Evolutionary conservation across 2,888 invertebrate species (phyloP).

Genomic region (Harpagoxenus sublaevis): DNA sequence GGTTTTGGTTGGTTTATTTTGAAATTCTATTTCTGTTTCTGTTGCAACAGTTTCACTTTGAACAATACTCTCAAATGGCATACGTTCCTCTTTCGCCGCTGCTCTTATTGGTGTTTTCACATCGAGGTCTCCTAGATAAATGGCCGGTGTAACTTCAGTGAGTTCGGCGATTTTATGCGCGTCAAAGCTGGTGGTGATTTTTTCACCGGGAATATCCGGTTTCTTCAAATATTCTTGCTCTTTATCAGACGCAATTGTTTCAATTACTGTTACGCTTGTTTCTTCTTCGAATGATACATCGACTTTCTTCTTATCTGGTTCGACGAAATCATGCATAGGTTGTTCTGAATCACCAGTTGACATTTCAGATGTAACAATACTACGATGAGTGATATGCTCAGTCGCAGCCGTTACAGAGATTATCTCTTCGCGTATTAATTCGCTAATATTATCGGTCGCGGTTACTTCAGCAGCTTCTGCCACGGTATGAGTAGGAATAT

Average conservation of each 20-base stretch:
- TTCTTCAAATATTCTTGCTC: conserved; percentile 84
- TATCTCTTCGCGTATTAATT: conserved; percentile 84
- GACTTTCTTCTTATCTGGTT: conserved; percentile 81
- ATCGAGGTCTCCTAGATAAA: conserved; percentile 86
- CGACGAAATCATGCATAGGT: conserved; percentile 79
- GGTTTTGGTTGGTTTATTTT: conserved; percentile 75
- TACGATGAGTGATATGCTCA: conserved; percentile 88
- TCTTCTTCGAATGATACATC: conserved; percentile 84
- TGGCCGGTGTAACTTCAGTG: conserved; percentile 87
- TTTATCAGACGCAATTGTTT: conserved; percentile 87
- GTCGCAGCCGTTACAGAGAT: conserved; percentile 87
- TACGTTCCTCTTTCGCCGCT: conserved; percentile 86
- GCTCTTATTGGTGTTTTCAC: conserved; percentile 81
- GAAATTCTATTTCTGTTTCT: conserved; percentile 88
- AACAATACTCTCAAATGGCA: conserved; percentile 88
- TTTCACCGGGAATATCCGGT: conserved; percentile 78
- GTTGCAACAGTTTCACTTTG: conserved; percentile 88
- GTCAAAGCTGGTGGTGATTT: conserved; percentile 85
- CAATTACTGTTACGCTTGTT: conserved; percentile 87
- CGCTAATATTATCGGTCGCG: conserved; percentile 78
- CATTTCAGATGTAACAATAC: conserved; percentile 86
- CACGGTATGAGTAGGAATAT: conserved; percentile 83
- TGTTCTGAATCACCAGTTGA: conserved; percentile 82
- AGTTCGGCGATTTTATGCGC: conserved; percentile 88
- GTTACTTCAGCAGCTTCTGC: conserved; percentile 84